A percentile compares a stretch with the other conserved stretches of the same genome.
Evolutionary conservation across 2,113 vertebrate genomes (phyloP).

Genomic region (Poeciliopsis prolifica): DNA sequence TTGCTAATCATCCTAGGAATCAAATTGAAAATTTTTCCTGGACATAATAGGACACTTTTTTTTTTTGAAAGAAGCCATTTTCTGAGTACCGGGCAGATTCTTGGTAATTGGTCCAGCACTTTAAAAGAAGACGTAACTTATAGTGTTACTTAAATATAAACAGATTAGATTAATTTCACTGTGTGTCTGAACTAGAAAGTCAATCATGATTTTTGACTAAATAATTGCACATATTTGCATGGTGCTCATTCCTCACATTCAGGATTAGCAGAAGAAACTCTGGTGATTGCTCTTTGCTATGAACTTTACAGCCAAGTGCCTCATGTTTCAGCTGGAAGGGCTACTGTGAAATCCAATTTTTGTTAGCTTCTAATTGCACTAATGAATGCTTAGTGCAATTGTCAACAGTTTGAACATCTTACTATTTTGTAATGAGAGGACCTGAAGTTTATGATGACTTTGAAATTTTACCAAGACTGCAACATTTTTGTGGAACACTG

Average conservation of each 20-base stretch:
- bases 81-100: not conserved
- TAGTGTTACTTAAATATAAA: not conserved
- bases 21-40: not conserved
- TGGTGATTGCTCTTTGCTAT: constrained; percentile 7
- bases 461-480: constrained; percentile 3
- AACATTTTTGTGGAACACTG: not conserved
- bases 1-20: not conserved
- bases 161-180: not conserved
- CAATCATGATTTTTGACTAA: not conserved
- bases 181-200: not conserved
- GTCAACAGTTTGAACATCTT: constrained; percentile 16
- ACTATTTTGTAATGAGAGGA: constrained; percentile 26
- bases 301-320: constrained; percentile 69
- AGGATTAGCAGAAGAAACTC: not conserved
- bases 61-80: constrained; percentile 6
- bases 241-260: not conserved
- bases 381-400: constrained; percentile 31
- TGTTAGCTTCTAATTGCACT: constrained; percentile 15
- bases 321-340: constrained; percentile 63
- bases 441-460: constrained; percentile 13
- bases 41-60: not conserved
- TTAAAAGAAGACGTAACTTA: constrained; percentile 37
- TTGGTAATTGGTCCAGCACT: constrained; percentile 48
- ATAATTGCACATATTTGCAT: not conserved
- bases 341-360: constrained; percentile 27